phyloP scores from a whole-genome alignment of 2,888 invertebrate genomes.

The Drosophila picticornis region DNA sequence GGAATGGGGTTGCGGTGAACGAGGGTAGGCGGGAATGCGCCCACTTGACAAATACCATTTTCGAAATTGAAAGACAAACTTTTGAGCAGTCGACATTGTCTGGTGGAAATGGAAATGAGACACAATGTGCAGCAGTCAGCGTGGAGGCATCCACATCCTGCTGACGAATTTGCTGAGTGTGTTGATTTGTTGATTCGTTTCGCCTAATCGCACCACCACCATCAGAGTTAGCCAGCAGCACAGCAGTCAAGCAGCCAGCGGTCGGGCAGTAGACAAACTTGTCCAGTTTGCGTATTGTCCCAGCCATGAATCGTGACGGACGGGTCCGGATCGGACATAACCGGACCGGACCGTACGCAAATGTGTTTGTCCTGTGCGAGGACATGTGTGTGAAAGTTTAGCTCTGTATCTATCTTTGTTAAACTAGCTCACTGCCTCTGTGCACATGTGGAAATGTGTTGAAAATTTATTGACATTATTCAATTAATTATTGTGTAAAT shows the following conservation, averaged over 20 bases:
- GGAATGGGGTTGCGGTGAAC: neutral
- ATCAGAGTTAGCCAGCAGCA: slow-evolving; percentile 57
- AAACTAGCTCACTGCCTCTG: slow-evolving; percentile 29
- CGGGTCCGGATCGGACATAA: slow-evolving; percentile 3
- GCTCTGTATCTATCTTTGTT: slow-evolving; percentile 54
- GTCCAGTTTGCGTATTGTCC: slow-evolving; percentile 77
- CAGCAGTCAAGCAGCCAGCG: slow-evolving; percentile 30
- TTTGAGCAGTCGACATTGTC: slow-evolving; percentile 76
- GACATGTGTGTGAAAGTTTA: slow-evolving; percentile 70
- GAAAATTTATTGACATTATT: slow-evolving; percentile 84
- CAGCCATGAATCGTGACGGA: slow-evolving; percentile 29
- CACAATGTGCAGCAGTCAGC: slow-evolving; percentile 78
- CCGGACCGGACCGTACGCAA: slow-evolving; percentile 65
- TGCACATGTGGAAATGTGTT: slow-evolving; percentile 79
- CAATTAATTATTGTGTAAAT: slow-evolving; percentile 85
- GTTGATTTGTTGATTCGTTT: slow-evolving; percentile 84
- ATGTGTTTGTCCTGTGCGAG: slow-evolving; percentile 76
- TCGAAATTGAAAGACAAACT: slow-evolving; percentile 84
- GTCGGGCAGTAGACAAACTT: slow-evolving; percentile 66
- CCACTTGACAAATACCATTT: slow-evolving; percentile 83
- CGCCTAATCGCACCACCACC: slow-evolving; percentile 84
- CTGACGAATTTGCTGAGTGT: slow-evolving; percentile 83
- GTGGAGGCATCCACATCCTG: slow-evolving; percentile 67
- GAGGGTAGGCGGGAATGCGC: slow-evolving; percentile 31
- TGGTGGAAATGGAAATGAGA: slow-evolving; percentile 75